A percentile compares a stretch with the other conserved stretches of the same genome.
Evolutionary conservation across 2,888 invertebrate species (phyloP).

Genomic region (Agapostemon virescens): DNA sequence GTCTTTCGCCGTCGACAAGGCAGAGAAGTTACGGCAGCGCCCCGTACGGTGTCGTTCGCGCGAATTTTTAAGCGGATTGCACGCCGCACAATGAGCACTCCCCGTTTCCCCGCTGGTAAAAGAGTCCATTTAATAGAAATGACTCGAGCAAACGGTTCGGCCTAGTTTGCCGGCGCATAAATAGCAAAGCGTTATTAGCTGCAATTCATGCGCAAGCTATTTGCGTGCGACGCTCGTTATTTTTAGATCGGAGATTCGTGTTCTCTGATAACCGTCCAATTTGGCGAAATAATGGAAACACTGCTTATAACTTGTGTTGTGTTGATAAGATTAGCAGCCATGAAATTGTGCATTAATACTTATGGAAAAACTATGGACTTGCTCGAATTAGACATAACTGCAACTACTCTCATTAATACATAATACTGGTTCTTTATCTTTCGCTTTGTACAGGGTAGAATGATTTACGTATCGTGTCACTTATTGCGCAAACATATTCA

Average conservation of each 20-base stretch:
- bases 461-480: no score
- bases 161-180: conserved; percentile 58
- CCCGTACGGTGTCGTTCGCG: background rate
- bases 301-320: background rate
- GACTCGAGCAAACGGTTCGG: conserved; percentile 44
- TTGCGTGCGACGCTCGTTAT: conserved; percentile 61
- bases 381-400: background rate
- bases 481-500: no score
- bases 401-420: no score
- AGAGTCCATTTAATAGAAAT: conserved; percentile 41
- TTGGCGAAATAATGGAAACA: background rate
- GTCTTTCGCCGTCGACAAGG: background rate
- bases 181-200: conserved; percentile 61
- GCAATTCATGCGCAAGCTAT: conserved; percentile 58
- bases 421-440: no score
- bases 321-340: background rate
- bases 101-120: conserved; percentile 12
- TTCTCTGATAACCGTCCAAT: conserved; percentile 15
- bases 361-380: background rate
- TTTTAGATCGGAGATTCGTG: conserved; percentile 58
- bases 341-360: background rate
- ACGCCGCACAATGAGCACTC: background rate
- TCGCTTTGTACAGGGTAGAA: no score
- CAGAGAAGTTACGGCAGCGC: background rate
- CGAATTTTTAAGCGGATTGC: conserved; percentile 6